Percentiles rank a stretch among this genome's conserved stretches.
Conservation (phyloP, 1,140 invertebrate genomes). For the Aphaenogaster floridana region DNA sequence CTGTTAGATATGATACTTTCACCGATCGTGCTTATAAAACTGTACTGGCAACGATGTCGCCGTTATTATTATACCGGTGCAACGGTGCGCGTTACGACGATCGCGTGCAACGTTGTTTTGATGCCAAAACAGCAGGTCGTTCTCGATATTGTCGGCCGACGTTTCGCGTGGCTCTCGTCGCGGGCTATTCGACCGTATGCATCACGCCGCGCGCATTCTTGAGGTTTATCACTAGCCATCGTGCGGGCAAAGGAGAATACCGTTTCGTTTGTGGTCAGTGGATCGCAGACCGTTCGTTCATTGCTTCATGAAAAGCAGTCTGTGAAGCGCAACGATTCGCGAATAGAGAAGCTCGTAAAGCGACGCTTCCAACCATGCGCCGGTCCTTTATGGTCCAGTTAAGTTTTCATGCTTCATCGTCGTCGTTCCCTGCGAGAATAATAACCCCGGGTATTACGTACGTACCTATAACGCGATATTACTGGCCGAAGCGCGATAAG, state of each 20-base stretch:
- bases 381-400: conserved; percentile 55
- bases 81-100: not conserved
- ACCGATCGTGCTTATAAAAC: conserved; percentile 4
- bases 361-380: not conserved
- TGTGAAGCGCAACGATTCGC: conserved; percentile 53
- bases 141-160: conserved; percentile 24
- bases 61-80: not conserved
- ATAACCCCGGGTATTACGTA: conserved; percentile 42
- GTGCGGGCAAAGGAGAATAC: not conserved
- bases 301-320: conserved; percentile 30
- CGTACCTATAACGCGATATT: conserved; percentile 29
- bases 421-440: conserved; percentile 47
- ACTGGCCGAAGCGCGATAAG: conserved; percentile 40
- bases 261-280: conserved; percentile 56
- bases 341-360: conserved; percentile 56
- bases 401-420: conserved; percentile 62
- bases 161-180: not conserved
- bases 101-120: not conserved
- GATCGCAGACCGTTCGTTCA: conserved; percentile 28
- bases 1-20: not conserved
- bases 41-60: conserved; percentile 11
- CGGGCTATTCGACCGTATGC: not conserved
- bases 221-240: conserved; percentile 26
- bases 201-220: not conserved
- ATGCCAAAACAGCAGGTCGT: conserved; percentile 21